Conservation (phyloP, 92 coral and sea anemone genomes). For the Porites divaricata region DNA sequence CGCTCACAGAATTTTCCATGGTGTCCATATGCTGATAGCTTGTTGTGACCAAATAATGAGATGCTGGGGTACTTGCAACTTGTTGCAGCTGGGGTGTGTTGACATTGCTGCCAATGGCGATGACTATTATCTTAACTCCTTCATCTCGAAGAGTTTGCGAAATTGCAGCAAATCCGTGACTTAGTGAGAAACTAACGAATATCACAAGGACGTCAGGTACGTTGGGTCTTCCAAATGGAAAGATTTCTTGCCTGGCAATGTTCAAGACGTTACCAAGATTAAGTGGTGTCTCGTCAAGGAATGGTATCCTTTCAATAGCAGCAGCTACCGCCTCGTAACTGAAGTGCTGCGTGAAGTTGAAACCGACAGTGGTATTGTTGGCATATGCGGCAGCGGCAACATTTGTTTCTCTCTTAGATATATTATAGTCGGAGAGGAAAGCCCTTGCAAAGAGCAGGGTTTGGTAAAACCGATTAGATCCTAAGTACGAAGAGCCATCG, state of each 20-base stretch:
- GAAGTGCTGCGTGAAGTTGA: conserved; percentile 44
- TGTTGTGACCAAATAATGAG: conserved; percentile 27
- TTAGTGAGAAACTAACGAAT: conserved; percentile 39
- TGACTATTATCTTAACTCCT: conserved; percentile 38
- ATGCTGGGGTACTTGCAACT: conserved; percentile 31
- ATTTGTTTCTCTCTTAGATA: conserved; percentile 44
- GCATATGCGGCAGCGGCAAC: conserved; percentile 61
- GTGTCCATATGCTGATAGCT: conserved; percentile 26
- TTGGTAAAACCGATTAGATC: conserved; percentile 39
- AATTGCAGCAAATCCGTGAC: conserved; percentile 24
- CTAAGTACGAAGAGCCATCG: conserved; percentile 62
- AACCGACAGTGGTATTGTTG: conserved; percentile 27
- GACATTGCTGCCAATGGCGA: conserved; percentile 47
- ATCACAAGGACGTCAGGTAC: conserved; percentile 55
- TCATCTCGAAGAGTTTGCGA: conserved; percentile 24
- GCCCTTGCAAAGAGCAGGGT: conserved; percentile 45
- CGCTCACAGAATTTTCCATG: not conserved
- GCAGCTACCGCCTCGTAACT: conserved; percentile 20
- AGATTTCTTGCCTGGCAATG: conserved; percentile 17
- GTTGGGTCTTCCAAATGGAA: conserved; percentile 38
- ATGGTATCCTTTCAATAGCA: conserved; percentile 40
- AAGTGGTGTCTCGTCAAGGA: conserved; percentile 44
- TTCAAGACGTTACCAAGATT: conserved; percentile 23
- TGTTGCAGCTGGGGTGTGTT: conserved; percentile 19
- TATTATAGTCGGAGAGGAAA: conserved; percentile 27